These are phyloP conservation scores for Halichoeres trimaculatus DNA, from an alignment of 2,113 vertebrate species.

Conservation along the genomic window DNA sequence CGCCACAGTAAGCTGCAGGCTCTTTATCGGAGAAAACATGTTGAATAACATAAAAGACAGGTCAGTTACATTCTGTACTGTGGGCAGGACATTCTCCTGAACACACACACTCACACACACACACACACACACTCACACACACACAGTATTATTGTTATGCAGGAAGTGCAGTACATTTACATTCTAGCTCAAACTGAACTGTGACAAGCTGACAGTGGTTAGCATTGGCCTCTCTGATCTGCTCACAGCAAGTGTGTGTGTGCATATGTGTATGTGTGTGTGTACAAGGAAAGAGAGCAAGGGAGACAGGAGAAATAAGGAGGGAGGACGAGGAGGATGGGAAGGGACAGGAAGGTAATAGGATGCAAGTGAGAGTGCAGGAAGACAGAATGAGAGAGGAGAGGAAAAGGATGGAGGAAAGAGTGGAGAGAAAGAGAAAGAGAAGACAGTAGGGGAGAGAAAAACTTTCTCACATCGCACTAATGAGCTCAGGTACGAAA, in stretches of 20 bases:
- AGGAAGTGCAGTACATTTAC: constrained; percentile 65
- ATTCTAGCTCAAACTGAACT: constrained; percentile 62
- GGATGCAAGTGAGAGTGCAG: constrained; percentile 43
- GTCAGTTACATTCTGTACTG: neutral
- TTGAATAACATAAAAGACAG: neutral
- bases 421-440: constrained; percentile 23
- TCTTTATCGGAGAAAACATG: too few relatives aligned
- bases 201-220: constrained; percentile 75
- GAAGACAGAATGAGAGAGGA: too few relatives aligned
- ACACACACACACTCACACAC: constrained; percentile 11
- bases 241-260: constrained; percentile 26
- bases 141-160: constrained; percentile 62
- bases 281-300: constrained; percentile 3
- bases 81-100: neutral
- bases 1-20: neutral
- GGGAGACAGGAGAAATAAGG: constrained; percentile 45
- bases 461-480: constrained; percentile 55
- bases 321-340: constrained; percentile 44
- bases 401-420: constrained; percentile 6
- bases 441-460: constrained; percentile 17
- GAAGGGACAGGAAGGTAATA: constrained; percentile 50
- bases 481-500: constrained; percentile 80
- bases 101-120: constrained; percentile 2
- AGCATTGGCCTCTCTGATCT: constrained; percentile 70
- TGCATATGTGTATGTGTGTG: neutral